A percentile compares a stretch with the other conserved stretches of the same genome.
phyloP scores from a whole-genome alignment of 2,797 vertebrate genomes.

The Fringilla coelebs region DNA sequence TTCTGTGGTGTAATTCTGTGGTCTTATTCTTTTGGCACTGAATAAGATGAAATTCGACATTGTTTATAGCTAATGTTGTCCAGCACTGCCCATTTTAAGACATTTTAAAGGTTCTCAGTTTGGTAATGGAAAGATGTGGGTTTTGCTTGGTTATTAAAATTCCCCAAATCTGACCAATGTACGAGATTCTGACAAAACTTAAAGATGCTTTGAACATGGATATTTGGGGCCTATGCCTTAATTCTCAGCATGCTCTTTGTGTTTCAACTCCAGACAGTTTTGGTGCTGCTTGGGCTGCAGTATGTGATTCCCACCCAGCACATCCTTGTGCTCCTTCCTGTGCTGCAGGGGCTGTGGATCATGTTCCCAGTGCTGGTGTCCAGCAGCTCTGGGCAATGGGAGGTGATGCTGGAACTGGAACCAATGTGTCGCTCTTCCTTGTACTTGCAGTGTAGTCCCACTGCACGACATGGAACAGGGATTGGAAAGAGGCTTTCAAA shows the following conservation, averaged over 20 bases:
- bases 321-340: rapidly evolving
- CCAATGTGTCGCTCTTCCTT: rapidly evolving
- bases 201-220: background rate
- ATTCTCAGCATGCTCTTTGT: background rate
- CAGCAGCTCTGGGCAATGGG: background rate
- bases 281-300: background rate
- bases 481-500: background rate
- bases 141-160: background rate
- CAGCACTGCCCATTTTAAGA: background rate
- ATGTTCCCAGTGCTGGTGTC: rapidly evolving
- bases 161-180: background rate
- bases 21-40: background rate
- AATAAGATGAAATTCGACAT: background rate
- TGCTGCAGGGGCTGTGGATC: background rate
- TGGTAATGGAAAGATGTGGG: background rate
- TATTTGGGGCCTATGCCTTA: background rate
- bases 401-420: background rate
- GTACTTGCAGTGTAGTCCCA: background rate
- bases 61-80: background rate
- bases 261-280: rapidly evolving
- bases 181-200: background rate
- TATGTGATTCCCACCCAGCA: rapidly evolving
- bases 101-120: background rate
- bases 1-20: background rate
- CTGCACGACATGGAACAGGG: background rate